Evolutionary conservation across 2,113 vertebrate genomes (phyloP).

Genomic region (Genyomyrus donnyi): DNA sequence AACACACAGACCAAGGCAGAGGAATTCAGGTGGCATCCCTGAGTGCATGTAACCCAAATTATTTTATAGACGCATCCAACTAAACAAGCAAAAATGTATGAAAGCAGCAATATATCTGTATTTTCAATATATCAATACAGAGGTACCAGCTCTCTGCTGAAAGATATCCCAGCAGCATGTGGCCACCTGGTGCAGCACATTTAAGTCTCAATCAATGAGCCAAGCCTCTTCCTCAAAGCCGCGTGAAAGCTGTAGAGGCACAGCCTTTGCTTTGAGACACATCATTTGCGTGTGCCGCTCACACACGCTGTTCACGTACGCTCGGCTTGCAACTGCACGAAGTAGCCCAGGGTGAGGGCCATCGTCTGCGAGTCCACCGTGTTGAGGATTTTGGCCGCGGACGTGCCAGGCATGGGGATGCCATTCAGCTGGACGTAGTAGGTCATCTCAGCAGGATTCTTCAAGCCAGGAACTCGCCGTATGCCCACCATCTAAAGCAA

Average conservation of each 20-base stretch:
- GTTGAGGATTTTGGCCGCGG: constrained; percentile 88
- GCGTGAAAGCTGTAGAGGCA: neutral
- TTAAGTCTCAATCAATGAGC: neutral
- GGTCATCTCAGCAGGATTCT: constrained; percentile 87
- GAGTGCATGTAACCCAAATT: neutral
- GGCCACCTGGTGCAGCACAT: neutral
- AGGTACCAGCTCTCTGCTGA: neutral
- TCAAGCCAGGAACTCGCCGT: constrained; percentile 74
- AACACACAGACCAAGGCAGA: neutral
- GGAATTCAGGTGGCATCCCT: neutral
- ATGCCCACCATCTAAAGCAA: constrained; percentile 87
- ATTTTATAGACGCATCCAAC: neutral
- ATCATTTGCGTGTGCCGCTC: too few species aligned
- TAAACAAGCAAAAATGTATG: neutral
- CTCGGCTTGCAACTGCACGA: constrained; percentile 93
- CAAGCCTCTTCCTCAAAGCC: neutral
- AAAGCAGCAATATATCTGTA: neutral
- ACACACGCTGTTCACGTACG: constrained; percentile 64
- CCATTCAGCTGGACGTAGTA: constrained; percentile 85
- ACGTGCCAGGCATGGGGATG: constrained; percentile 74
- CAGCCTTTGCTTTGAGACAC: neutral
- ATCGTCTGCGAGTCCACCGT: constrained; percentile 93
- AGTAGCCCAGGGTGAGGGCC: constrained; percentile 90
- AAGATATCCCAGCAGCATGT: neutral
- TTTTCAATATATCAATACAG: neutral